Conservation (phyloP, 1,140 invertebrate species). For the Araneus ventricosus region DNA sequence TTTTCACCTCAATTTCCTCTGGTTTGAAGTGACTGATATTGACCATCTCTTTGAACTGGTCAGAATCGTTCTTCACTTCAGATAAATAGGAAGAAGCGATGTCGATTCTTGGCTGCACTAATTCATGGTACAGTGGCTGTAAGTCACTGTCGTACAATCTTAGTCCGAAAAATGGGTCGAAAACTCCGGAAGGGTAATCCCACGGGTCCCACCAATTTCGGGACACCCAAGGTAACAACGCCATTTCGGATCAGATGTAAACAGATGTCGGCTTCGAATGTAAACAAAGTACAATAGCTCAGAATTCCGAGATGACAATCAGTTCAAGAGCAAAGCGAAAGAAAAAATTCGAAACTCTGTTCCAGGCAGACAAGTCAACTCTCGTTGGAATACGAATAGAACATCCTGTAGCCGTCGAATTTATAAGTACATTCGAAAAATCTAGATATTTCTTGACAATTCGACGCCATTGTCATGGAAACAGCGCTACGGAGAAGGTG, state of each 20-base stretch:
- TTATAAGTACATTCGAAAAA: neutral
- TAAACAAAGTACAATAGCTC: neutral
- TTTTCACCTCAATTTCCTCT: neutral
- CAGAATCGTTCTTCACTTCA: neutral
- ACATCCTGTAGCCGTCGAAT: neutral
- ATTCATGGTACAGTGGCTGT: neutral
- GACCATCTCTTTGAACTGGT: neutral
- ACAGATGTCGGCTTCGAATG: neutral
- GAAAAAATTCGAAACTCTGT: neutral
- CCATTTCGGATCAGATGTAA: neutral
- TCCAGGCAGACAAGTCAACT: rapidly evolving
- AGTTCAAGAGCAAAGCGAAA: neutral
- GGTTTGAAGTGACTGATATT: neutral
- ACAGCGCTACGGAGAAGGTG: neutral
- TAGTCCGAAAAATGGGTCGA: neutral
- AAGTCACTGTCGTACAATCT: neutral
- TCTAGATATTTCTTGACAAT: neutral
- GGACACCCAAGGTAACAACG: neutral
- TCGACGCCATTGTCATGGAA: neutral
- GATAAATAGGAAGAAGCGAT: neutral
- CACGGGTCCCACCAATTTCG: neutral
- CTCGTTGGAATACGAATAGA: neutral
- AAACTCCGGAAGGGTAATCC: neutral
- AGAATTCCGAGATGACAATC: neutral
- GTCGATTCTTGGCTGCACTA: neutral